Evolutionary conservation across 2,113 vertebrate genomes (phyloP), one percentile per base, ranked within the genome.

Genomic region (Misgurnus mizolepis): DNA sequence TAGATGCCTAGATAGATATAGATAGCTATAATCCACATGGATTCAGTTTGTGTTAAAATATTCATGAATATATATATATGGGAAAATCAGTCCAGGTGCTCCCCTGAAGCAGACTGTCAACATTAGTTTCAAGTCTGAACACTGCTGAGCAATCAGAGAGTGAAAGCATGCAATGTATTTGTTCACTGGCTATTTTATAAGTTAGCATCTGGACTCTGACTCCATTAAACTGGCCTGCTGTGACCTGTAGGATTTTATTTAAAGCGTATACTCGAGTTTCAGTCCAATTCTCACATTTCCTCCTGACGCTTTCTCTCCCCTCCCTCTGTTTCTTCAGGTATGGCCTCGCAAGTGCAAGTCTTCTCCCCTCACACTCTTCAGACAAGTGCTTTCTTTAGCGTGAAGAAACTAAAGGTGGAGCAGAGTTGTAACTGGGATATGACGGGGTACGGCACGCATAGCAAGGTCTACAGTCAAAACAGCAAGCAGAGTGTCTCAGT

Each of bases 351-450:
- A 94, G 96, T 98, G 95, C 96, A 98, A 93, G 95, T 96, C 90
- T 97, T 98, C 92, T 97, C 96, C 94, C 95, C 96, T 90, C 97
- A 95, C 94, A 94, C 95, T 93, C 95, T 98, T 91, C 96, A 96
- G 92, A 97, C 96, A 96, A 98, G 97, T 96, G 96, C 97, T 96
- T 99, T 98, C 96, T 99, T 97, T 98, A 99, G 96, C 89, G 97
- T 97, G 95, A 99, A 99, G 95, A 99, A 98, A 93, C 94, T 96
- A 90, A 99, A 99, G 95, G 95, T 98, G 88, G 98, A 99, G 95
- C 95, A 95, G 84, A 95, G 95, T 91, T 95, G 95, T 34, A 93
- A 91, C 95, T 98, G 98, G 97, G 97, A 98, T 95, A 98, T 99
- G 98, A 98, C 98, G 86, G 97, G 97, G 92, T 98, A 98, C 96